These are phyloP conservation scores for Synanceia verrucosa DNA, from an alignment of 2,797 vertebrate species.

Conservation along the genomic window DNA sequence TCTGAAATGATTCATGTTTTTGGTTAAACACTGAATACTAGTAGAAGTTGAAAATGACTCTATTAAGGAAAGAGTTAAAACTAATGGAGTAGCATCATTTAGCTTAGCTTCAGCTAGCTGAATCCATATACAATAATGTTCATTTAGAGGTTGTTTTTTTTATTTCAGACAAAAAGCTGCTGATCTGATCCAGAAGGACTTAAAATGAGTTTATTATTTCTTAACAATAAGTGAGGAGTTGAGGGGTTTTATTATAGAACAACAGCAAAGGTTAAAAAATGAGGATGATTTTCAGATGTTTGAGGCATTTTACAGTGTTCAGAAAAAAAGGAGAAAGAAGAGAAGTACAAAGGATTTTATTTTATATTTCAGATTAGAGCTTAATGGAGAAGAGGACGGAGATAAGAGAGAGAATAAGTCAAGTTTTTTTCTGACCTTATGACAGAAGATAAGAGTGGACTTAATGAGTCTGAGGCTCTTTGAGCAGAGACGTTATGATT, in stretches of 20 bases:
- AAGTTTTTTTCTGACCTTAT: not conserved
- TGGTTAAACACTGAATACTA: not conserved
- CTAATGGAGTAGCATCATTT: not conserved
- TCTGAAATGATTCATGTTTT: no score
- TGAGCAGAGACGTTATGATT: not conserved
- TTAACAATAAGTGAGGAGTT: not conserved
- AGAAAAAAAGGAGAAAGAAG: not conserved
- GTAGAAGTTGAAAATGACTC: not conserved
- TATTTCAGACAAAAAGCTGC: not conserved
- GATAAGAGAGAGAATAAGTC: not conserved
- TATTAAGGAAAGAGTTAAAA: not conserved
- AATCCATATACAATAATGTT: not conserved
- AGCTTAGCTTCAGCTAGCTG: not conserved
- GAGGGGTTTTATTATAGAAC: no score
- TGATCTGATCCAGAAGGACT: not conserved
- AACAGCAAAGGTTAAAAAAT: no score
- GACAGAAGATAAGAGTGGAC: constrained; percentile 36
- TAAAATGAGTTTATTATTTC: not conserved
- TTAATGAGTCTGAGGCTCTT: constrained; percentile 23
- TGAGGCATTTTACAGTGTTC: not conserved
- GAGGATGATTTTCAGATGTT: no score
- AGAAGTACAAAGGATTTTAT: constrained; percentile 27
- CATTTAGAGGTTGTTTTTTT: not conserved
- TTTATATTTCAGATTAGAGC: constrained; percentile 8
- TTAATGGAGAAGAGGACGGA: not conserved